Percentiles rank a stretch among this genome's conserved stretches.
Evolutionary conservation across 2,113 vertebrate genomes (phyloP).

Genomic region (Penelope pileata): DNA sequence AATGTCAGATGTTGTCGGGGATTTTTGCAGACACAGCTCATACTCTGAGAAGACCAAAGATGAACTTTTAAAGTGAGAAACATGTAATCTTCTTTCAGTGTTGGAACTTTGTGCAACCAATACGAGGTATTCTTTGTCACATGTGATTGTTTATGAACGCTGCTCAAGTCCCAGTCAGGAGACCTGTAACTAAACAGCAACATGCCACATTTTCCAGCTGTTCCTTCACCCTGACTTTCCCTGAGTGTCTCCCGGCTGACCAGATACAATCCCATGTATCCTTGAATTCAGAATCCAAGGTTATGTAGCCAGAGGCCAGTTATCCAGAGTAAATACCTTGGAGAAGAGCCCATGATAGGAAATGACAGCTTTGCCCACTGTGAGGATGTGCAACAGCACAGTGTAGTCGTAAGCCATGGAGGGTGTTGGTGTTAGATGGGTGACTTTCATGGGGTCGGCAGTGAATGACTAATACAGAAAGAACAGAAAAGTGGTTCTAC

Average conservation of each 20-base stretch:
- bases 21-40: background rate
- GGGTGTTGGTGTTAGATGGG: background rate
- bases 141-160: background rate
- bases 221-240: background rate
- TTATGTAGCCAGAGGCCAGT: background rate
- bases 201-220: background rate
- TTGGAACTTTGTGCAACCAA: background rate
- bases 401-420: background rate
- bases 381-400: background rate
- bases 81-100: background rate
- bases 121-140: background rate
- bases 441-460: background rate
- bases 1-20: fast-evolving
- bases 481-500: background rate
- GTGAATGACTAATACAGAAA: background rate
- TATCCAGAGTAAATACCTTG: background rate
- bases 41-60: background rate
- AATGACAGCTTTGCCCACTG: background rate
- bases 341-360: background rate
- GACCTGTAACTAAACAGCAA: background rate
- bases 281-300: background rate
- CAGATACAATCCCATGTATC: background rate
- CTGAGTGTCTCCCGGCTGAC: background rate
- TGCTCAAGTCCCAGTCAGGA: background rate
- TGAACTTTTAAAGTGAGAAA: background rate